A percentile compares a stretch with the other conserved stretches of the same genome.
phyloP scores from a whole-genome alignment of 2,888 invertebrate genomes.

The Caenorhabditis japonica region DNA sequence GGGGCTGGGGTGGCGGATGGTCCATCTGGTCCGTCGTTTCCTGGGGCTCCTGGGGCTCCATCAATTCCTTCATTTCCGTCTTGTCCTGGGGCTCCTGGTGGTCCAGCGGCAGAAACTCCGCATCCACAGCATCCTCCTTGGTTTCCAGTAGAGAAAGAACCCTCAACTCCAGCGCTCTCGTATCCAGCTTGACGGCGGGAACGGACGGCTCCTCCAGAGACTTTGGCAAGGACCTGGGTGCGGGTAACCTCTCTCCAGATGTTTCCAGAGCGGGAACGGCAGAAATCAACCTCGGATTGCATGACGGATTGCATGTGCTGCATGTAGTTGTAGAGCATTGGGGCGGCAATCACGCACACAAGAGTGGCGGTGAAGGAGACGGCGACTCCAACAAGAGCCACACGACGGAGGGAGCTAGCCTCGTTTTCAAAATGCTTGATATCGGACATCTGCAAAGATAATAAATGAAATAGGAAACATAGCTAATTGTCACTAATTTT shows the following conservation, averaged over 20 bases:
- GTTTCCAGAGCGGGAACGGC: no score
- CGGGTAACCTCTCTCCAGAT: no score
- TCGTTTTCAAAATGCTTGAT: conserved; percentile 58
- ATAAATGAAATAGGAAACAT: conserved; percentile 8
- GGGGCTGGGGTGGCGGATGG: conserved; percentile 62
- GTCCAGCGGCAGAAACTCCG: conserved; percentile 59
- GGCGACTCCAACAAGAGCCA: no score
- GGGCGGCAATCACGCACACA: conserved; percentile 62
- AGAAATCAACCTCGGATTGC: conserved; percentile 61
- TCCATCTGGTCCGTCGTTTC: conserved; percentile 69
- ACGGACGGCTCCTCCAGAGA: conserved; percentile 60
- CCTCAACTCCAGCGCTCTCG: conserved; percentile 57
- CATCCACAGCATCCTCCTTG: conserved; percentile 68
- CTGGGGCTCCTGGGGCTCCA: conserved; percentile 67
- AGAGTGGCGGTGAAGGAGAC: conserved; percentile 63
- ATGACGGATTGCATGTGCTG: conserved; percentile 68
- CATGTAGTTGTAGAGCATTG: conserved; percentile 71
- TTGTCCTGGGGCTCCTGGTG: conserved; percentile 63
- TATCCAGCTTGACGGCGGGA: conserved; percentile 69
- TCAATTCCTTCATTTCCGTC: conserved; percentile 65
- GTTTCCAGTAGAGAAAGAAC: conserved; percentile 40
- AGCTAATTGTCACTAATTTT: conserved; percentile 1
- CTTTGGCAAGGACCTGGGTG: no score
- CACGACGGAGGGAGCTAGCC: conserved; percentile 59
- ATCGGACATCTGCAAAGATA: conserved; percentile 47